A percentile compares a stretch with the other conserved stretches of the same genome.
Conservation (phyloP, 2,113 vertebrate genomes). For the Shinisaurus crocodilurus region DNA sequence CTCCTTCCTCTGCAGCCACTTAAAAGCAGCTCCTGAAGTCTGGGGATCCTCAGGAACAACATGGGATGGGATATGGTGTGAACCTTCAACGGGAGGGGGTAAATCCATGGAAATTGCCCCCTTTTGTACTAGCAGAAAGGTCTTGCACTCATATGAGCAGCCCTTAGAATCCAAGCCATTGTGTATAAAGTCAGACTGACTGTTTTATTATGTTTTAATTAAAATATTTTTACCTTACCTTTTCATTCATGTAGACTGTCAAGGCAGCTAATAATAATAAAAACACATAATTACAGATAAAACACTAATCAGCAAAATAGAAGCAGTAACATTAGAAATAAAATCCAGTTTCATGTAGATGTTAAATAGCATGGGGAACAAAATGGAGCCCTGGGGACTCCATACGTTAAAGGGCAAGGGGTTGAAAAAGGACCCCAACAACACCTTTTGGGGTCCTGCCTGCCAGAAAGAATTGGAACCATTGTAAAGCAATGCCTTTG, state of each 20-base stretch:
- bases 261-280: neutral
- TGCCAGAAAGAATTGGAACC: neutral
- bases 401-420: neutral
- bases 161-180: neutral
- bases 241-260: neutral
- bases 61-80: neutral
- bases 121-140: neutral
- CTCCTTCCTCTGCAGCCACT: neutral
- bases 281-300: neutral
- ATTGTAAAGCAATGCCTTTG: neutral
- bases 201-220: neutral
- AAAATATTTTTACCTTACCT: neutral
- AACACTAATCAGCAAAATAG: neutral
- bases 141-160: neutral
- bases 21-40: neutral
- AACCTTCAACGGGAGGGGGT: neutral
- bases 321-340: neutral
- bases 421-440: neutral
- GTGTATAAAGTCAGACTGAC: neutral
- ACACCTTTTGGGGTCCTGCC: neutral
- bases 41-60: neutral
- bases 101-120: neutral
- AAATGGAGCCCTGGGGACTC: neutral
- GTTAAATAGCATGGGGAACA: neutral
- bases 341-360: neutral